phyloP scores from a whole-genome alignment of 2,113 vertebrate genomes.

The Ploceus nigricollis region DNA sequence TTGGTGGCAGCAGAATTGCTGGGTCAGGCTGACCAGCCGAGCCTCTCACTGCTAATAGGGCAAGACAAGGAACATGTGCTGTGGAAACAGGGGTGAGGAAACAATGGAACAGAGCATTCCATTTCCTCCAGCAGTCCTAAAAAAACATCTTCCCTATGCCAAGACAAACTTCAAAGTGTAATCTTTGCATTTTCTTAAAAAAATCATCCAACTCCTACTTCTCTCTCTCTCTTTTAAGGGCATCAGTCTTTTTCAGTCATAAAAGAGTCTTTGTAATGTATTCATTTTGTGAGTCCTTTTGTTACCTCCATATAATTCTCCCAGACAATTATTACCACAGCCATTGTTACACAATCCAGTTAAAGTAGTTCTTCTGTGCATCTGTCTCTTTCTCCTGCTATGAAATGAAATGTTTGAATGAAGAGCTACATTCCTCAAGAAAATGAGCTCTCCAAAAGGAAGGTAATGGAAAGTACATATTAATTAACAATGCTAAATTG shows the following conservation, averaged over 20 bases:
- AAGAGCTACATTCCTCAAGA: constrained; percentile 19
- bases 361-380: background rate
- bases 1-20: background rate
- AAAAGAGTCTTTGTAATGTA: constrained; percentile 41
- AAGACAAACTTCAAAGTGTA: background rate
- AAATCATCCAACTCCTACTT: background rate
- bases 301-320: constrained; percentile 47
- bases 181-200: constrained; percentile 4
- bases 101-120: background rate
- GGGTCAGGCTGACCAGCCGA: background rate
- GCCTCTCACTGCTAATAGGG: background rate
- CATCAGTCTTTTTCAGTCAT: constrained; percentile 33
- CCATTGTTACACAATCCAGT: constrained; percentile 44
- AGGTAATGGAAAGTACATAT: constrained; percentile 28
- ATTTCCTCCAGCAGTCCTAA: background rate
- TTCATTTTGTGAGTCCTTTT: constrained; percentile 48
- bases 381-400: background rate
- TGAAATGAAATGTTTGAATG: constrained; percentile 52
- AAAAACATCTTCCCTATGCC: background rate
- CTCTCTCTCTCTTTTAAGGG: background rate
- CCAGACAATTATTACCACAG: constrained; percentile 48
- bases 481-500: constrained; percentile 38
- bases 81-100: background rate
- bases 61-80: background rate
- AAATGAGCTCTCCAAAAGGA: constrained; percentile 47